Conservation (phyloP, 2,113 vertebrate genomes). For the Mugil cephalus region DNA sequence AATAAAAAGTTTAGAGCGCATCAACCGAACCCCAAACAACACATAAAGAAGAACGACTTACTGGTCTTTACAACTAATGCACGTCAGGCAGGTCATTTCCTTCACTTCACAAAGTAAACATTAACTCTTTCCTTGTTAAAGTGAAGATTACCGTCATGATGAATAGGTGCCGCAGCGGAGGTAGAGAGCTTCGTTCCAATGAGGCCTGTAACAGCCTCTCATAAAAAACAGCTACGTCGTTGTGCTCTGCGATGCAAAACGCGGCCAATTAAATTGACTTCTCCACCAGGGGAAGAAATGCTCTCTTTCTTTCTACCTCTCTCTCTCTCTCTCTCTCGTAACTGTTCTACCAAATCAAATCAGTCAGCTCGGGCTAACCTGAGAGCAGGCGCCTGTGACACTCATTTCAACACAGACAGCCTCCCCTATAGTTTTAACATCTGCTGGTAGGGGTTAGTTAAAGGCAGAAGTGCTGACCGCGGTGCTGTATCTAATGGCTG, state of each 20-base stretch:
- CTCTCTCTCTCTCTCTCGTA: constrained; percentile 5
- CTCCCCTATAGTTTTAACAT: constrained; percentile 34
- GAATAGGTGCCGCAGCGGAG: constrained; percentile 37
- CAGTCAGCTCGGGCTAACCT: constrained; percentile 34
- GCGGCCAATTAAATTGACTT: constrained; percentile 58
- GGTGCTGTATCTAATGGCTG: constrained; percentile 23
- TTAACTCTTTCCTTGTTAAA: constrained; percentile 38
- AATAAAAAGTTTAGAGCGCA: constrained; percentile 21
- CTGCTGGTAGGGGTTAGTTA: constrained; percentile 38
- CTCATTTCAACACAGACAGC: constrained; percentile 43
- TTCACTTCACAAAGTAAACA: constrained; percentile 44
- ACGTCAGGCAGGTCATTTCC: constrained; percentile 15
- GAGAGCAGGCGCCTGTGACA: constrained; percentile 43
- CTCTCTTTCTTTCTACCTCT: background rate
- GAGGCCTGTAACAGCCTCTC: constrained; percentile 30
- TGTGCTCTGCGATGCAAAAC: constrained; percentile 58
- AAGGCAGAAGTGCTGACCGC: constrained; percentile 53
- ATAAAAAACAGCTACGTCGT: constrained; percentile 20
- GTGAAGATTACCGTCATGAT: constrained; percentile 49
- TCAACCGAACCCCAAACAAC: background rate
- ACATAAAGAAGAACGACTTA: constrained; percentile 7
- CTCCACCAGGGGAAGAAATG: constrained; percentile 19
- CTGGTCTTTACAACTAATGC: constrained; percentile 3
- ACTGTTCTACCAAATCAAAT: constrained; percentile 61
- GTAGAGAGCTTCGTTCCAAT: constrained; percentile 33